Conservation (phyloP, 2,888 invertebrate genomes). For the Drosophila subquinaria region DNA sequence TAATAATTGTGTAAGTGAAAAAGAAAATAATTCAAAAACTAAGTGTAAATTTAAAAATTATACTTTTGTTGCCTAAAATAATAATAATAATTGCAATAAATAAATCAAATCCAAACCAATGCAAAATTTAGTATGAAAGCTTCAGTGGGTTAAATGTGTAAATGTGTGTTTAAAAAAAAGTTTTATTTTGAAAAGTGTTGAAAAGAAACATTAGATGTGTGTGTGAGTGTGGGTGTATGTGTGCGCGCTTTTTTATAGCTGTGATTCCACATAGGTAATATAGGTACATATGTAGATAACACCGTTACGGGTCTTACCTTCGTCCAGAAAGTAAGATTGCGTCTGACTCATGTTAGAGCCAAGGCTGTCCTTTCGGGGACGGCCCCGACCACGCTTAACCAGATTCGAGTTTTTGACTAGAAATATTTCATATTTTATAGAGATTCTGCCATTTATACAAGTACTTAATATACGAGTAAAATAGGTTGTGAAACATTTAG, state of each 20-base stretch:
- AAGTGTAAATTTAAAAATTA: not conserved
- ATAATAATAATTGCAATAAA: constrained; percentile 7
- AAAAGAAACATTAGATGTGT: constrained; percentile 4
- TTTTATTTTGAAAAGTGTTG: not conserved
- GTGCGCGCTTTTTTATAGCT: constrained; percentile 35
- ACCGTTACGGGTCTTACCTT: constrained; percentile 87
- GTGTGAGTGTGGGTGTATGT: constrained; percentile 28
- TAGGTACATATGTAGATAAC: constrained; percentile 30
- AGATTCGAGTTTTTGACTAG: constrained; percentile 85
- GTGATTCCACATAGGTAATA: constrained; percentile 47
- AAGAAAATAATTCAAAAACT: constrained; percentile 1
- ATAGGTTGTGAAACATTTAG: constrained; percentile 34
- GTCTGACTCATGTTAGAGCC: constrained; percentile 86
- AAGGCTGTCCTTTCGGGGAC: constrained; percentile 87
- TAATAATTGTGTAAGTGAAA: not conserved
- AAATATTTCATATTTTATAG: constrained; percentile 52
- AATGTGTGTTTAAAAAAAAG: constrained; percentile 2
- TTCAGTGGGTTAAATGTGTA: constrained; percentile 22
- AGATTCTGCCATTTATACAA: constrained; percentile 16
- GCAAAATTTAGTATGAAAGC: constrained; percentile 47
- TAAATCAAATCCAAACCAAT: constrained; percentile 37
- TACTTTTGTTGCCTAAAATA: constrained; percentile 6
- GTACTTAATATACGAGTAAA: constrained; percentile 35
- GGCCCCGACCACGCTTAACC: constrained; percentile 88
- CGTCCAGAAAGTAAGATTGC: constrained; percentile 90